A percentile compares a stretch with the other conserved stretches of the same genome.
phyloP scores from a whole-genome alignment of 2,113 vertebrate genomes.

The Uria lomvia region DNA sequence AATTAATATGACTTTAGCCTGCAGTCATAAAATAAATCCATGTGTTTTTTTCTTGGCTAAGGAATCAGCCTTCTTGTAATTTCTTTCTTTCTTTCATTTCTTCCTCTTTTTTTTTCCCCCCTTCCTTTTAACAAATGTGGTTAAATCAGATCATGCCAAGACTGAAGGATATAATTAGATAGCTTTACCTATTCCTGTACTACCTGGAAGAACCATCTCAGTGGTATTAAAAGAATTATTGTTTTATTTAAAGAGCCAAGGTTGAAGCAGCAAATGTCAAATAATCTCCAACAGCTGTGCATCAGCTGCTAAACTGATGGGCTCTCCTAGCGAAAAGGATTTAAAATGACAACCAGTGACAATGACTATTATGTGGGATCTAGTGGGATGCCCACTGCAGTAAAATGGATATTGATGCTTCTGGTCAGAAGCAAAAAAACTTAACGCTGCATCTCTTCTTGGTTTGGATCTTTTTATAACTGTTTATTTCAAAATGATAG shows the following conservation, averaged over 20 bases:
- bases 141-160: conserved; percentile 10
- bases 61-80: not conserved
- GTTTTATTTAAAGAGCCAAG: conserved; percentile 58
- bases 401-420: not conserved
- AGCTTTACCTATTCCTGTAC: conserved; percentile 28
- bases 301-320: conserved; percentile 13
- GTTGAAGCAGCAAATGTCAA: conserved; percentile 53
- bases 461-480: not conserved
- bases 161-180: not conserved
- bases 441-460: not conserved
- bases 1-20: conserved; percentile 65
- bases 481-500: not conserved
- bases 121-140: not conserved
- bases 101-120: not conserved
- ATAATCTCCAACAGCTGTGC: conserved; percentile 10
- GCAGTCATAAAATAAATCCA: conserved; percentile 58
- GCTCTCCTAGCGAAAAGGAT: not conserved
- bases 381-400: not conserved
- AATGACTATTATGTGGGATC: not conserved
- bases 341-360: not conserved
- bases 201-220: conserved; percentile 3
- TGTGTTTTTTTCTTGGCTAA: not conserved
- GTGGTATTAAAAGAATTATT: conserved; percentile 42
- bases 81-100: not conserved
- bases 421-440: not conserved